Base-by-base conservation (phyloP, 37 sponge, comb jelly and placozoan genomes). In the Eunapius fragilis region DNA sequence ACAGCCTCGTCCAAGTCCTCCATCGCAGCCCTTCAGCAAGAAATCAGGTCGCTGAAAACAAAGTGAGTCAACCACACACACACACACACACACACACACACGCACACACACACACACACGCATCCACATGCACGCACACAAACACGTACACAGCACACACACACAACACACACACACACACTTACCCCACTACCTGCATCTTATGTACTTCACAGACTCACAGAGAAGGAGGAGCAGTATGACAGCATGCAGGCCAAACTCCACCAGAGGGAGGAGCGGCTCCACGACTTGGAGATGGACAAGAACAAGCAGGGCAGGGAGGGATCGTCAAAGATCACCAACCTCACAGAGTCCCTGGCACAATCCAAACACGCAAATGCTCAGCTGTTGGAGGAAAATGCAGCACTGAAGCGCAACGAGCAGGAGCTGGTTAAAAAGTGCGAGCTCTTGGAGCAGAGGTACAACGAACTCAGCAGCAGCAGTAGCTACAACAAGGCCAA, bases 291-390 rank as follows among this genome's bases (percentile, higher is more conserved):
- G 38, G 14, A 72, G 28, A 38, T 25, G 23, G 73, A 91, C 33
- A 71, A 47, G 32, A 26, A 24, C 17, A 76, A 77, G 68, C 36
- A 19, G 23, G 77, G 67, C 26, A 68, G 78, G 37, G 83, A 85
- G 10, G 83, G 50, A 25, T 82, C 83, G 9, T 86, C 91, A 2
- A 76, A 79, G 26, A 23, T 86, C 9, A 78, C 87, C 71, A 86
- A 86, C 38, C 87, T 91, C 72, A 91, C 81, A 26, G 87, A 86
- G 25, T 83, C 87, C 14, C 79, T 91, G 9, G 72, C 82, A 36
- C 78, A 91, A 34, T 33, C 38, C 37, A 91, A 91, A 73, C 82
- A 91, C 25, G 49, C 71, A 2, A 76, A 77, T 48, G 31, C 87
- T 22, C 83, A 86, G 67, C 69, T 91, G 25, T 67, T 78, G 3